These are phyloP conservation scores for Physocephala rufipes DNA, from an alignment of 2,888 invertebrate genomes.

Conservation along the genomic window DNA sequence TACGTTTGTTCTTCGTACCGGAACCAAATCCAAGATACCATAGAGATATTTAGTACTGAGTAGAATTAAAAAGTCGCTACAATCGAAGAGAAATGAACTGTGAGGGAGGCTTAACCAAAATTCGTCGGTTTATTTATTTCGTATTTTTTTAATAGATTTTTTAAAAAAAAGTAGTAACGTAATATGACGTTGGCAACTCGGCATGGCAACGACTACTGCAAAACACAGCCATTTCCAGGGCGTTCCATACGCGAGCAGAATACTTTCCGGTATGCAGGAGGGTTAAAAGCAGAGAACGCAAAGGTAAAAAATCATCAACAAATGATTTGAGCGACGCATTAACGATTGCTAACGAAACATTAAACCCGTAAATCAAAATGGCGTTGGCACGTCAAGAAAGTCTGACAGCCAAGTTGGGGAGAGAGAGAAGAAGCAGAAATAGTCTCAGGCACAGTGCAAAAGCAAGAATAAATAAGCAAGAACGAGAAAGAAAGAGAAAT, in stretches of 20 bases:
- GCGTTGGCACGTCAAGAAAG: slow-evolving; percentile 55
- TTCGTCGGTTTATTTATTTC: slow-evolving; percentile 35
- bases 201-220: background rate
- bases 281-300: slow-evolving; percentile 9
- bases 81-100: background rate
- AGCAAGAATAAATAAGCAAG: background rate
- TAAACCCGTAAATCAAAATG: slow-evolving; percentile 65
- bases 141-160: slow-evolving; percentile 34
- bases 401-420: slow-evolving; percentile 30
- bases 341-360: slow-evolving; percentile 45
- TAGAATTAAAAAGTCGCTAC: too few relatives aligned
- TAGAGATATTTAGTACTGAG: too few relatives aligned
- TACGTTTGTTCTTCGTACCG: slow-evolving; percentile 25
- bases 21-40: background rate
- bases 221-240: background rate
- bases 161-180: background rate
- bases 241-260: slow-evolving; percentile 22
- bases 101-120: slow-evolving; percentile 30
- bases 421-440: slow-evolving; percentile 48
- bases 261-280: slow-evolving; percentile 41
- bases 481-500: slow-evolving; percentile 15
- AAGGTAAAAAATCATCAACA: slow-evolving; percentile 24
- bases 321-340: slow-evolving; percentile 42
- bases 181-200: slow-evolving; percentile 26
- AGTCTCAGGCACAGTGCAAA: slow-evolving; percentile 33